Conservation (phyloP, 2,888 invertebrate genomes). For the Asteroscopus sphinx region DNA sequence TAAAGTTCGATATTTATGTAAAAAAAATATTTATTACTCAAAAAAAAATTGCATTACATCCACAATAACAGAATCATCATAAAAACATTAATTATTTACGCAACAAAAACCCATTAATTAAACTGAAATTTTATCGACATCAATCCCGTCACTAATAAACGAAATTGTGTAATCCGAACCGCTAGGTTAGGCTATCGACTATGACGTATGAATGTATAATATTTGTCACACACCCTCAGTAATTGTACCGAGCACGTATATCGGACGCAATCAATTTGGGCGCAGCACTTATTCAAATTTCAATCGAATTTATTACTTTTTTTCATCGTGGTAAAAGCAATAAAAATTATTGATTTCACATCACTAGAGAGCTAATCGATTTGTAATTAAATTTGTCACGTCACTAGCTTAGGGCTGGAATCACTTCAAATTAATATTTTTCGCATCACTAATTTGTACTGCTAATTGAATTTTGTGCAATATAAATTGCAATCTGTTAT, state of each 20-base stretch:
- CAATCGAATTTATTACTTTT: constrained; percentile 45
- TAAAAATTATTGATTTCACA: constrained; percentile 37
- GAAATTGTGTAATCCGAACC: constrained; percentile 76
- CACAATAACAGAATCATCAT: no score
- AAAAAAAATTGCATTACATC: no score
- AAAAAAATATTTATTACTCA: no score
- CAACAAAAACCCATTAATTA: not conserved
- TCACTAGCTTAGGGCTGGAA: constrained; percentile 39
- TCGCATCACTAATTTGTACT: constrained; percentile 31
- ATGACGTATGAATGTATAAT: constrained; percentile 78
- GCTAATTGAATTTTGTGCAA: constrained; percentile 37
- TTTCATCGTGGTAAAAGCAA: constrained; percentile 21
- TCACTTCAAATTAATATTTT: constrained; percentile 40
- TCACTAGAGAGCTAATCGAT: constrained; percentile 49
- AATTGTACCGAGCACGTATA: constrained; percentile 40
- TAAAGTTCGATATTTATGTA: no score
- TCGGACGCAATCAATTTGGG: constrained; percentile 53
- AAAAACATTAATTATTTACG: not conserved
- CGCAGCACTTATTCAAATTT: constrained; percentile 50
- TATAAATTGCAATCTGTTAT: constrained; percentile 22
- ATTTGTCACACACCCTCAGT: constrained; percentile 67
- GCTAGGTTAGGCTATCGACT: constrained; percentile 68
- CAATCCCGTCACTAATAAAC: constrained; percentile 63
- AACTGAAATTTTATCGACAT: constrained; percentile 34
- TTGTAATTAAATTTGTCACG: constrained; percentile 54